phyloP scores from a whole-genome alignment of 2,888 invertebrate genomes.

The Carterocephalus palaemon region DNA sequence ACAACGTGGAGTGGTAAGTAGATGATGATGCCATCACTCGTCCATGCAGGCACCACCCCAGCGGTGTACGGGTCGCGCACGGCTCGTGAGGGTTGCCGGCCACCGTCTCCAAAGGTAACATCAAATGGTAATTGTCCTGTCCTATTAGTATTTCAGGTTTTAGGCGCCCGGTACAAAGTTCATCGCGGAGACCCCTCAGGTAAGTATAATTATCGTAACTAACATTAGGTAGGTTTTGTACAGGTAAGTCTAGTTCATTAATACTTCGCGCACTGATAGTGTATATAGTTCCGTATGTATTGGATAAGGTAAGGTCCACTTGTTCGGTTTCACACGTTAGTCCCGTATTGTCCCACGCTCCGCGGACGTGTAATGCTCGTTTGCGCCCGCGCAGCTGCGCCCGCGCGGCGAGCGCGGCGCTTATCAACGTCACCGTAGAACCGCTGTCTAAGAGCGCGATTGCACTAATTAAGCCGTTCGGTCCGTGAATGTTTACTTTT shows the following conservation, averaged over 20 bases:
- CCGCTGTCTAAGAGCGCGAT: not conserved
- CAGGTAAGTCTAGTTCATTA: constrained; percentile 31
- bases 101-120: constrained; percentile 30
- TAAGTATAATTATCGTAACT: constrained; percentile 21
- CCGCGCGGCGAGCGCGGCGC: not conserved
- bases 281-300: constrained; percentile 23
- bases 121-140: constrained; percentile 36
- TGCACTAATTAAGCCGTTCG: too few relatives aligned
- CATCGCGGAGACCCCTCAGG: constrained; percentile 19
- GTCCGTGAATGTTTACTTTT: too few relatives aligned
- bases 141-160: constrained; percentile 38
- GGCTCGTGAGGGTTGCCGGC: constrained; percentile 8
- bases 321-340: constrained; percentile 10
- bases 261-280: constrained; percentile 29
- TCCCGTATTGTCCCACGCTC: constrained; percentile 26
- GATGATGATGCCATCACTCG: not conserved
- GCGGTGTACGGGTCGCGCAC: not conserved
- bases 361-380: constrained; percentile 31
- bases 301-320: constrained; percentile 25
- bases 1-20: not conserved
- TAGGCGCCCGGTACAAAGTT: constrained; percentile 18
- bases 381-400: constrained; percentile 25
- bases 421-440: not conserved
- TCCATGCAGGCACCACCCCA: constrained; percentile 17
- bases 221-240: constrained; percentile 20